Evolutionary conservation across 2,113 vertebrate species (phyloP).

Genomic region (Pangasianodon gigas): DNA sequence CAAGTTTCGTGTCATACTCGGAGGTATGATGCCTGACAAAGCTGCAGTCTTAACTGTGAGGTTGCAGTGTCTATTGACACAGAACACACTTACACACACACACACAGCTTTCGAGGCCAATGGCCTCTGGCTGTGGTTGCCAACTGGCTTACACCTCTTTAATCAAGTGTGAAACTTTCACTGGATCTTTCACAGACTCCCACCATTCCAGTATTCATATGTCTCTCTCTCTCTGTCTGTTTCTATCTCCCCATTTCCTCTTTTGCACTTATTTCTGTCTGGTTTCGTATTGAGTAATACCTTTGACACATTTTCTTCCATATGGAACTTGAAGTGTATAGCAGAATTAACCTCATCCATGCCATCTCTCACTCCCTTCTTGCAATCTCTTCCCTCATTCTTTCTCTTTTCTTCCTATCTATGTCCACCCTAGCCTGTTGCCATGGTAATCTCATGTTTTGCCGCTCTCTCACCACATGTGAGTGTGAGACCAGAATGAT

Average conservation of each 20-base stretch:
- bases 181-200: slow-evolving; percentile 38
- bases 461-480: slow-evolving; percentile 70
- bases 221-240: slow-evolving; percentile 28
- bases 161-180: slow-evolving; percentile 54
- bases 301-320: not conserved
- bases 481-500: slow-evolving; percentile 60
- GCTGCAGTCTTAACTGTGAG: not conserved
- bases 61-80: not conserved
- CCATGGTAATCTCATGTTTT: slow-evolving; percentile 73
- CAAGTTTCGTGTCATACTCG: not conserved
- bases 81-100: slow-evolving; percentile 13
- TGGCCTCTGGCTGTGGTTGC: slow-evolving; percentile 36
- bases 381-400: slow-evolving; percentile 33
- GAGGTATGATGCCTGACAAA: not conserved
- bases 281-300: not conserved
- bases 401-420: slow-evolving; percentile 40
- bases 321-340: not conserved
- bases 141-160: slow-evolving; percentile 50
- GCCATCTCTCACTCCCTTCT: slow-evolving; percentile 5
- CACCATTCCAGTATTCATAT: slow-evolving; percentile 4
- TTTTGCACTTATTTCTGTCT: not conserved
- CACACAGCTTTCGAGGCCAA: slow-evolving; percentile 20
- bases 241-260: slow-evolving; percentile 8
- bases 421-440: slow-evolving; percentile 61
- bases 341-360: slow-evolving; percentile 12